A percentile compares a stretch with the other conserved stretches of the same genome.
phyloP scores from a whole-genome alignment of 2,888 invertebrate species.

The Thera obeliscata region DNA sequence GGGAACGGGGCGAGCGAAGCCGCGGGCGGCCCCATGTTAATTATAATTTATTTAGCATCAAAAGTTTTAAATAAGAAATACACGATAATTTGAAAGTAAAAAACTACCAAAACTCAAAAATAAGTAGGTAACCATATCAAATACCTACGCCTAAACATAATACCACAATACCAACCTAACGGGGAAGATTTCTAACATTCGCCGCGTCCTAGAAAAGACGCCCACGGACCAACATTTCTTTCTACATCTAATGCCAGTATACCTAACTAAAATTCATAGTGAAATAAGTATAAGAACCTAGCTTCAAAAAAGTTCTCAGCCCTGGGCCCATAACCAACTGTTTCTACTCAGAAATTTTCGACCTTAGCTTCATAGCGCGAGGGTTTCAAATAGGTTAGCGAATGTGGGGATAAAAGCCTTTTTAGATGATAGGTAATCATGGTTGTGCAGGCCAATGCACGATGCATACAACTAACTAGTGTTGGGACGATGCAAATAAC shows the following conservation, averaged over 20 bases:
- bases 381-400: slow-evolving; percentile 39
- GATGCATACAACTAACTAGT: slow-evolving; percentile 84
- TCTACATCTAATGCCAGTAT: slow-evolving; percentile 73
- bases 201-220: slow-evolving; percentile 81
- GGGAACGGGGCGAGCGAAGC: no score
- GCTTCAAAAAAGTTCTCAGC: slow-evolving; percentile 71
- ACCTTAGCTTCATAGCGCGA: slow-evolving; percentile 4
- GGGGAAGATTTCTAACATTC: slow-evolving; percentile 78
- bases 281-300: slow-evolving; percentile 81
- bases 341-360: neutral
- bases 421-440: slow-evolving; percentile 50
- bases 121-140: neutral
- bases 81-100: neutral
- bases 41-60: no score
- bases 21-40: no score
- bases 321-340: slow-evolving; percentile 26
- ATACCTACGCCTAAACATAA: slow-evolving; percentile 35
- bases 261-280: slow-evolving; percentile 83
- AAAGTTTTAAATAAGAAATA: no score
- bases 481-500: slow-evolving; percentile 57
- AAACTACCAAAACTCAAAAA: neutral
- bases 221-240: slow-evolving; percentile 80
- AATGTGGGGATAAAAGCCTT: slow-evolving; percentile 47
- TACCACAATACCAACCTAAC: slow-evolving; percentile 38
- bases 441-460: slow-evolving; percentile 83